Conservation (phyloP, 2,797 vertebrate genomes). For the Molothrus ater region DNA sequence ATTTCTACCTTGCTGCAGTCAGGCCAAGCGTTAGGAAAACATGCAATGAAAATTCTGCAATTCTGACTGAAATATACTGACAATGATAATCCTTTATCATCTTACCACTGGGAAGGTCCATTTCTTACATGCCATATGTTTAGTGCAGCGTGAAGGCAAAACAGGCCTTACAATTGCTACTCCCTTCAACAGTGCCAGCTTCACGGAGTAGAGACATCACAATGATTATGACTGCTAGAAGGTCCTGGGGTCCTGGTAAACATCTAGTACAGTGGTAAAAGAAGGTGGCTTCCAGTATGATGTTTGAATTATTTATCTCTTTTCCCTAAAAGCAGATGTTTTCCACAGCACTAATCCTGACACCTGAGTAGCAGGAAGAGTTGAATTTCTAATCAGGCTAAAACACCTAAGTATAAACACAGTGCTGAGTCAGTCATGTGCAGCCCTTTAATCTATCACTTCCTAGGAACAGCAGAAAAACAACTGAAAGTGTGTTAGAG, state of each 20-base stretch:
- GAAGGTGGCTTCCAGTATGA: not conserved
- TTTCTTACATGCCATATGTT: not conserved
- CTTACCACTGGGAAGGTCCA: not conserved
- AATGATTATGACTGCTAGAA: not conserved
- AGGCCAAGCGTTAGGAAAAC: not conserved
- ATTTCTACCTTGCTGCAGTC: not conserved
- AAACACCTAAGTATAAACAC: not conserved
- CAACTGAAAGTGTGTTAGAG: not conserved
- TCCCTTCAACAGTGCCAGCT: not conserved
- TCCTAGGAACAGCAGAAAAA: not conserved
- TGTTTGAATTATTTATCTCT: conserved; percentile 17
- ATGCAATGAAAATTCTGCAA: not conserved
- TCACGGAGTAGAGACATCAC: not conserved
- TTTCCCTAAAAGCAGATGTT: not conserved
- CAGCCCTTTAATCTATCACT: not conserved
- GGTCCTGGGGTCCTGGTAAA: not conserved
- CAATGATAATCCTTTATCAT: not conserved
- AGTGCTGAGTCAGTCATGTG: not conserved
- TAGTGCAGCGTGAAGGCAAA: not conserved
- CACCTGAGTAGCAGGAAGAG: not conserved
- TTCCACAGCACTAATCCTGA: not conserved
- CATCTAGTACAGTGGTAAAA: not conserved
- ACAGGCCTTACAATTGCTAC: not conserved
- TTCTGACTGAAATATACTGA: not conserved
- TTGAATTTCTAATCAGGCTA: conserved; percentile 13